Evolutionary conservation across 2,113 vertebrate genomes (phyloP), one percentile per base, ranked within the genome.

Genomic region (Natator depressus): DNA sequence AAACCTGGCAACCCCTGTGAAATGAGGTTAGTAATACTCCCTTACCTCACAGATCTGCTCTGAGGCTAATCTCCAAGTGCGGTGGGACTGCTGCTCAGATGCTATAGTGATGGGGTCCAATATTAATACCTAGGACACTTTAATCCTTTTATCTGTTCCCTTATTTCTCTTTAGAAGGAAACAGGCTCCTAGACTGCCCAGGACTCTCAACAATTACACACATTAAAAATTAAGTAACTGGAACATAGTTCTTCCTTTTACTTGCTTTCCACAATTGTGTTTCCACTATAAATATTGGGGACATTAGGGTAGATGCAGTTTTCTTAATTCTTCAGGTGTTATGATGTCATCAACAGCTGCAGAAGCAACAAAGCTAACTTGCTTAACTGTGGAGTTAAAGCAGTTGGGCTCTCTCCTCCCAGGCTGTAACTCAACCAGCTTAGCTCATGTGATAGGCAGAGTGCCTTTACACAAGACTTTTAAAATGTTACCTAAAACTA

Each of bases 281-380:
- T 95, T 95, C 95, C 80, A 82, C 57, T 42, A 82, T 79, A 6
- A 54, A 51, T 91, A 88, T 87, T 89, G 84, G 80, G 88, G 82
- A 49, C 54, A 75, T 87, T 81, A 84, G 53, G 75, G 53, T 94
- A 92, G 94, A 87, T 47, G 35, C 16, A 76, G 27, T 82, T 95
- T 55, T 85, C 46, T 85, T 51, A 72, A 42, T 91, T 90, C 69
- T 85, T 94, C 87, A 84, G 92, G 31, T 65, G 17, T n/a, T 69
- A n/a, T n/a, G 62, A 72, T 72, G 17, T 72, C 65, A 20, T 72
- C 35, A 72, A 38, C 2, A 10, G n/a, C 65, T 72, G 9, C 35
- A 38, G 19, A 72, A 72, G 20, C 51, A 81, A 51, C 6, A 78
- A n/a, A 62, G 90, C 79, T 91, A 94, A 69, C 10, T 5, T 69